Evolutionary conservation across 2,113 vertebrate genomes (phyloP).

Genomic region (Etheostoma spectabile): DNA sequence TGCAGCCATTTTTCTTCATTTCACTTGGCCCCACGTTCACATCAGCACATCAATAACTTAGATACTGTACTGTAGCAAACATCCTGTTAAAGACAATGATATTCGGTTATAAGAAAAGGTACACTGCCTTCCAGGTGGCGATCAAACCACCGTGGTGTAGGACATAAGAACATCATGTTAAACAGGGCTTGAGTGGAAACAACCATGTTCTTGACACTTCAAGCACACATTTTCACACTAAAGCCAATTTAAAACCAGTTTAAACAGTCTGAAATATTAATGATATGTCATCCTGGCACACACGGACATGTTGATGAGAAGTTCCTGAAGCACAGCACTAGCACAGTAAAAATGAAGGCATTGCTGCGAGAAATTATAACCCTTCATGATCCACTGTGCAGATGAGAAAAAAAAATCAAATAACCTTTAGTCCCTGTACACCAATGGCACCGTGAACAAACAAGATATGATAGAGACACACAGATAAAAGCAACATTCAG

Average conservation of each 20-base stretch:
- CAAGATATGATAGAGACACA: neutral
- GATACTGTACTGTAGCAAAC: constrained; percentile 77
- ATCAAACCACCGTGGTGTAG: constrained; percentile 5
- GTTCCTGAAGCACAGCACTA: constrained; percentile 33
- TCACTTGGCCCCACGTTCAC: constrained; percentile 70
- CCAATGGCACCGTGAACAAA: constrained; percentile 53
- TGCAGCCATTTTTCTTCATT: constrained; percentile 66
- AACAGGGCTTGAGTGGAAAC: constrained; percentile 21
- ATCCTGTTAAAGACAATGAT: constrained; percentile 66
- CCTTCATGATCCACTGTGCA: constrained; percentile 24
- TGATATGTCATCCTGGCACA: constrained; percentile 50
- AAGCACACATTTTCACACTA: constrained; percentile 19
- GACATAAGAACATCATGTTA: constrained; percentile 34
- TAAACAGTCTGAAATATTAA: constrained; percentile 25
- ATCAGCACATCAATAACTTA: constrained; percentile 83
- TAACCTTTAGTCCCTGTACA: neutral
- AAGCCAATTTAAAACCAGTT: constrained; percentile 37
- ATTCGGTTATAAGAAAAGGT: constrained; percentile 60
- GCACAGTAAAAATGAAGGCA: constrained; percentile 62
- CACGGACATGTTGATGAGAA: constrained; percentile 11
- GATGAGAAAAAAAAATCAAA: neutral
- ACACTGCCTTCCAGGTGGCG: constrained; percentile 32
- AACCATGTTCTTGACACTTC: neutral
- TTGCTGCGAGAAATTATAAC: constrained; percentile 40
- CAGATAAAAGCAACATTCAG: constrained; percentile 51